Evolutionary conservation across 2,888 invertebrate genomes (phyloP).

Genomic region (Ormyrus rosae): DNA sequence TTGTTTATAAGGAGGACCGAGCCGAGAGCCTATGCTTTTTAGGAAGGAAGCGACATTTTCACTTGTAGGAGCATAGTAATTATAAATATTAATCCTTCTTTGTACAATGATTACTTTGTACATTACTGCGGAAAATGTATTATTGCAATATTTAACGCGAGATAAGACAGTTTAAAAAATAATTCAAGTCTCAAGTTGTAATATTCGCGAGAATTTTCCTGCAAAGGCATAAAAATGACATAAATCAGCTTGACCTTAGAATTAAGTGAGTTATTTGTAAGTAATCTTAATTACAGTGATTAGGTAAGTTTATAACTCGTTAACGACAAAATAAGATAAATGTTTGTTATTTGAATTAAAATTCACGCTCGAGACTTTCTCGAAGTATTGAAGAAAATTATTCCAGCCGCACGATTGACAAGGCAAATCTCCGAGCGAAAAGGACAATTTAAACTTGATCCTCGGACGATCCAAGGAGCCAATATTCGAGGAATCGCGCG

Average conservation of each 20-base stretch:
- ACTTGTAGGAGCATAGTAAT: no score
- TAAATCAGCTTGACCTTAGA: slow-evolving; percentile 32
- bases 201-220: not conserved
- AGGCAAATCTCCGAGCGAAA: not conserved
- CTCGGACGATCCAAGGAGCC: no score
- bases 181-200: not conserved
- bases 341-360: slow-evolving; percentile 4
- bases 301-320: slow-evolving; percentile 41
- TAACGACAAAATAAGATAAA: slow-evolving; percentile 33
- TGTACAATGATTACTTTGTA: no score
- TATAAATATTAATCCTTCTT: no score
- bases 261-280: slow-evolving; percentile 37
- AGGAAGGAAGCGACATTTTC: no score
- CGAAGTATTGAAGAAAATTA: not conserved
- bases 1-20: no score
- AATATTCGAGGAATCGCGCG: not conserved
- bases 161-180: not conserved
- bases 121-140: not conserved
- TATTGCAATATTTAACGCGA: not conserved
- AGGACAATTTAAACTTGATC: not conserved
- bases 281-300: slow-evolving; percentile 48
- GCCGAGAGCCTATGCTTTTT: no score
- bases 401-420: not conserved
- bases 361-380: not conserved
- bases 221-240: slow-evolving; percentile 21